Evolutionary conservation across 2,888 invertebrate genomes (phyloP).

Genomic region (Clanis bilineata): DNA sequence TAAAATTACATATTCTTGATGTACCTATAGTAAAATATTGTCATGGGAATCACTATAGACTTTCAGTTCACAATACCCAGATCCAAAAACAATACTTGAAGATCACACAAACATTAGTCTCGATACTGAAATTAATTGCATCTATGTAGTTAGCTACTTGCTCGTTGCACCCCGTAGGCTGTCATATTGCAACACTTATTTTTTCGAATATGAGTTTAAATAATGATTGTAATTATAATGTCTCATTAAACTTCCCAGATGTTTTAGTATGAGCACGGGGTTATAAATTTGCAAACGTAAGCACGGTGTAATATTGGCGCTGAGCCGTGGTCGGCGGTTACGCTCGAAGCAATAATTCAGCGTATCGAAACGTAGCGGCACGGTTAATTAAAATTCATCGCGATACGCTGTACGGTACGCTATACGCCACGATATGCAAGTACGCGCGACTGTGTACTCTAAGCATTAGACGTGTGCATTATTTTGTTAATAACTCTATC

Average conservation of each 20-base stretch:
- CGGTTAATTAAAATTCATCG: slow-evolving; percentile 31
- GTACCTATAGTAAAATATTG: no score
- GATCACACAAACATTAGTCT: no score
- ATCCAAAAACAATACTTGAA: no score
- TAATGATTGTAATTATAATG: not conserved
- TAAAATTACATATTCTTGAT: no score
- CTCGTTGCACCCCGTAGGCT: no score
- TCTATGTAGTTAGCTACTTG: no score
- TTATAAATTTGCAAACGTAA: not conserved
- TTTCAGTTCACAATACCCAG: no score
- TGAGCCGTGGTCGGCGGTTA: slow-evolving; percentile 2
- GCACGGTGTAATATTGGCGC: slow-evolving; percentile 8
- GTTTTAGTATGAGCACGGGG: not conserved
- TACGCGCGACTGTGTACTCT: slow-evolving; percentile 27
- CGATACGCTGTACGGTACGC: slow-evolving; percentile 6
- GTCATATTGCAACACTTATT: no score
- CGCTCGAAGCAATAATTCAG: slow-evolving; percentile 11
- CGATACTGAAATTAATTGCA: no score
- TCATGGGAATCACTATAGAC: no score
- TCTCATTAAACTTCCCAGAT: not conserved
- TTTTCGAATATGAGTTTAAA: no score
- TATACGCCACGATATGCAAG: not conserved
- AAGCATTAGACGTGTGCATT: slow-evolving; percentile 27
- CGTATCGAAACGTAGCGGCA: slow-evolving; percentile 12
- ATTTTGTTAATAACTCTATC: not conserved